A percentile compares a stretch with the other conserved stretches of the same genome.
These are phyloP conservation scores for Caretta caretta DNA, from an alignment of 2,113 vertebrate genomes.

Conservation along the genomic window DNA sequence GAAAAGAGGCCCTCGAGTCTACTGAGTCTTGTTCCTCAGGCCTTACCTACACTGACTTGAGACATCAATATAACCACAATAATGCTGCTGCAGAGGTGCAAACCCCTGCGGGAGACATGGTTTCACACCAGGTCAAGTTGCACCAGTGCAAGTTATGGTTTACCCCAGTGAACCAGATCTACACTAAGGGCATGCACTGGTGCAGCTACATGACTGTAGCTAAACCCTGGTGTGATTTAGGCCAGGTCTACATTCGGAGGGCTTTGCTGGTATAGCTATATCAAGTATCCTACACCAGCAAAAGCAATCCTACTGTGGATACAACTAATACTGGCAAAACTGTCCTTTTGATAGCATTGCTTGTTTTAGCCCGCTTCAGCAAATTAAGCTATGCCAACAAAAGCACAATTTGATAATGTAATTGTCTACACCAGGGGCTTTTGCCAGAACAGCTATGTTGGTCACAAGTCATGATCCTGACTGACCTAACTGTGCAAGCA, in stretches of 20 bases:
- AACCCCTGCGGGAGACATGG: slow-evolving; percentile 46
- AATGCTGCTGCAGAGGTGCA: slow-evolving; percentile 63
- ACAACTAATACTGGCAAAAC: slow-evolving; percentile 23
- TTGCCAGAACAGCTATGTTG: background rate
- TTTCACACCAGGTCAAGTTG: slow-evolving; percentile 63
- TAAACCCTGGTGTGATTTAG: background rate
- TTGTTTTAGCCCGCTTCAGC: slow-evolving; percentile 18
- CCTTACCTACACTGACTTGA: background rate
- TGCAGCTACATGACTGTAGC: background rate
- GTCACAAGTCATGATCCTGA: rapidly evolving
- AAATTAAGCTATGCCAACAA: background rate
- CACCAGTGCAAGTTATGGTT: slow-evolving; percentile 17
- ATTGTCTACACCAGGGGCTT: background rate
- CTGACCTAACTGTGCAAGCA: background rate
- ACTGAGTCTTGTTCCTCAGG: background rate
- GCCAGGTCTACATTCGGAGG: background rate
- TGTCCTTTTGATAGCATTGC: slow-evolving; percentile 61
- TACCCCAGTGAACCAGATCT: background rate
- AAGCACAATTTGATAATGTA: background rate
- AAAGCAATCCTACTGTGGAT: slow-evolving; percentile 47
- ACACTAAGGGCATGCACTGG: background rate
- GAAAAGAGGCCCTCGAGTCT: background rate
- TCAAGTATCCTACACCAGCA: background rate
- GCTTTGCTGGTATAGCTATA: background rate
- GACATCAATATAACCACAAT: slow-evolving; percentile 41